These are phyloP conservation scores for Ctena decussata DNA, from an alignment of 2,888 invertebrate genomes.

Conservation along the genomic window DNA sequence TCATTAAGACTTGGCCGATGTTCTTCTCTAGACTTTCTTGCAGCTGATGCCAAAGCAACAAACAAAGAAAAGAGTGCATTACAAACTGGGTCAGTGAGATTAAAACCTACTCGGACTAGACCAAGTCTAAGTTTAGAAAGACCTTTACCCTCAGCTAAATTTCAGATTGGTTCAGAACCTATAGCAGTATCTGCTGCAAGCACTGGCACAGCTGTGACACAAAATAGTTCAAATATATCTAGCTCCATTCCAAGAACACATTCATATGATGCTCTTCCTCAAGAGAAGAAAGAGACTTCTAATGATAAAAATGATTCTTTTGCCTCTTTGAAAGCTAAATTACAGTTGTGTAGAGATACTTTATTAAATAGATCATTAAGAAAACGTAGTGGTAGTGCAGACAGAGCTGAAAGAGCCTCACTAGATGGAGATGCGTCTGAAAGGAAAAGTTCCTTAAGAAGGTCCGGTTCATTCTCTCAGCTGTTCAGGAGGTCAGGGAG, in stretches of 20 bases:
- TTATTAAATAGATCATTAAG: slow-evolving; percentile 67
- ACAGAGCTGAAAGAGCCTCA: slow-evolving; percentile 43
- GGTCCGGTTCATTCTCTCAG: slow-evolving; percentile 74
- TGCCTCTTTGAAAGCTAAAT: slow-evolving; percentile 80
- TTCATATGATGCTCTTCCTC: slow-evolving; percentile 68
- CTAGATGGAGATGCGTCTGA: slow-evolving; percentile 44
- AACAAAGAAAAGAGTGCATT: slow-evolving; percentile 48
- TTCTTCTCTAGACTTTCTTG: slow-evolving; percentile 59
- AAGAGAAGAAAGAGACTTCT: slow-evolving; percentile 34
- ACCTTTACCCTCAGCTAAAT: slow-evolving; percentile 1
- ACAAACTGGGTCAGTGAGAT: slow-evolving; percentile 57
- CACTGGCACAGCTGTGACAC: neutral
- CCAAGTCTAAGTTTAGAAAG: slow-evolving; percentile 52
- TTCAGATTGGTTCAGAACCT: neutral
- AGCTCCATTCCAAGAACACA: slow-evolving; percentile 59
- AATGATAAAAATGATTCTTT: slow-evolving; percentile 60
- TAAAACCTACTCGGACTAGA: slow-evolving; percentile 48
- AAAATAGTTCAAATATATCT: neutral
- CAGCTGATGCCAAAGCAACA: slow-evolving; percentile 20
- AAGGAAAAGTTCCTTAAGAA: slow-evolving; percentile 63
- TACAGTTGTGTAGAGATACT: slow-evolving; percentile 80
- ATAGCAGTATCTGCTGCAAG: neutral
- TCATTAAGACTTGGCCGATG: slow-evolving; percentile 65
- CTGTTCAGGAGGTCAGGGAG: slow-evolving; percentile 53
- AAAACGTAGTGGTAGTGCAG: slow-evolving; percentile 39